Conservation (phyloP, 37 sponge, comb jelly and placozoan species). For the Ephydatia muelleri region DNA sequence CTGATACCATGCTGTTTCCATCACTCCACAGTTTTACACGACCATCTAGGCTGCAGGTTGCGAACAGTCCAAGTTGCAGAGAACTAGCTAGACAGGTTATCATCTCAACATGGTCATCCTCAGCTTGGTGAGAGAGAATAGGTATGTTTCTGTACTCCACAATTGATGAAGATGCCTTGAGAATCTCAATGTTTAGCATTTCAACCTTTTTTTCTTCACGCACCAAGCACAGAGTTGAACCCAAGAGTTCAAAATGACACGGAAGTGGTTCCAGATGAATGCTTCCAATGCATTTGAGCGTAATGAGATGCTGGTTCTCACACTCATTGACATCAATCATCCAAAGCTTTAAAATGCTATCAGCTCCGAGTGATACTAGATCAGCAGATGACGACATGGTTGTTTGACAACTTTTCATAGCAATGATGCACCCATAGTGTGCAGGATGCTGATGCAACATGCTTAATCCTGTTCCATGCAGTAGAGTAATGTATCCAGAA, state of each 20-base stretch:
- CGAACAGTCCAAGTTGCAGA: slow-evolving; percentile 33
- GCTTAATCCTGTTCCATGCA: slow-evolving; percentile 7
- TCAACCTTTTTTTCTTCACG: slow-evolving; percentile 9
- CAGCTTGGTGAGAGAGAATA: slow-evolving; percentile 31
- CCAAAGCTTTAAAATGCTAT: slow-evolving; percentile 54
- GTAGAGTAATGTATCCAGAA: slow-evolving; percentile 49
- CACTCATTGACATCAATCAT: slow-evolving; percentile 6
- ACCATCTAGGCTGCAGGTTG: slow-evolving; percentile 46
- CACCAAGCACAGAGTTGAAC: slow-evolving; percentile 36
- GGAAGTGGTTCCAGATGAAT: slow-evolving; percentile 18
- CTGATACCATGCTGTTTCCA: slow-evolving; percentile 49
- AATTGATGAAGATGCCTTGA: background rate
- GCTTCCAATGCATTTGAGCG: background rate
- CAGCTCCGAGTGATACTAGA: slow-evolving; percentile 50
- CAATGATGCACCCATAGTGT: slow-evolving; percentile 51
- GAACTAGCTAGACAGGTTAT: slow-evolving; percentile 29
- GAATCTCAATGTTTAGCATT: slow-evolving; percentile 10
- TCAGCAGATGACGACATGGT: background rate
- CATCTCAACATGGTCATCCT: slow-evolving; percentile 49
- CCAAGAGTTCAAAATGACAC: background rate
- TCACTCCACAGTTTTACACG: slow-evolving; percentile 62
- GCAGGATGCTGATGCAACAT: slow-evolving; percentile 49
- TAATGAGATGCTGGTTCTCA: background rate
- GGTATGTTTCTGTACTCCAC: slow-evolving; percentile 3
- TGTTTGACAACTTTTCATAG: background rate